A percentile compares a stretch with the other conserved stretches of the same genome.
phyloP scores from a whole-genome alignment of 2,888 invertebrate species.

The Lacanobia oleracea region DNA sequence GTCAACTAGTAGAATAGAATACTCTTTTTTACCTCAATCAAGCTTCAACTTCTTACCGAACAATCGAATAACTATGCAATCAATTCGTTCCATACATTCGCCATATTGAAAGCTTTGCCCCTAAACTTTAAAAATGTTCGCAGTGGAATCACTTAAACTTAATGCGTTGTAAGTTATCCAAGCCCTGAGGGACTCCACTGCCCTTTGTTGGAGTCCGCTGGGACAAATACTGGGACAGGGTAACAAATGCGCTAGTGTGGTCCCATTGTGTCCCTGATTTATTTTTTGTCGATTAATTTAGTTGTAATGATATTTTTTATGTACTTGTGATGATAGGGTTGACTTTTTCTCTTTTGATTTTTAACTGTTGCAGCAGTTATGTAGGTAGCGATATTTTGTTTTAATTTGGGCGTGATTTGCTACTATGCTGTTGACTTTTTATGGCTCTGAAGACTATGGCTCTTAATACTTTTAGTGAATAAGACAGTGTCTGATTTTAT shows the following conservation, averaged over 20 bases:
- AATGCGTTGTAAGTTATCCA: slow-evolving; percentile 86
- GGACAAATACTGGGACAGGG: slow-evolving; percentile 72
- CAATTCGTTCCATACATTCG: slow-evolving; percentile 38
- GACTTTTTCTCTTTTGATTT: slow-evolving; percentile 12
- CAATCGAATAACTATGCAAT: slow-evolving; percentile 39
- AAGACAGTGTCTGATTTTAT: background rate
- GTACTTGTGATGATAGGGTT: slow-evolving; percentile 21
- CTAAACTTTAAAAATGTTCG: slow-evolving; percentile 82
- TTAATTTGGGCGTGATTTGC: slow-evolving; percentile 21
- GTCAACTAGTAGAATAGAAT: too few relatives aligned
- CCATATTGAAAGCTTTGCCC: slow-evolving; percentile 59
- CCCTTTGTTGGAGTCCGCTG: slow-evolving; percentile 79
- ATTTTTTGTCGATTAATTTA: slow-evolving; percentile 65
- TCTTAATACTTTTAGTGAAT: background rate
- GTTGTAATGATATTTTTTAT: slow-evolving; percentile 48
- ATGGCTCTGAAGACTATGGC: too few relatives aligned
- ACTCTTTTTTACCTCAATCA: too few relatives aligned
- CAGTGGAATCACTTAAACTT: slow-evolving; percentile 87
- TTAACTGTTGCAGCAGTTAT: background rate
- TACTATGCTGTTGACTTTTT: background rate
- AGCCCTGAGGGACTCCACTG: slow-evolving; percentile 71
- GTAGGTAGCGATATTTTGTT: background rate
- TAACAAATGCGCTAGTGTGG: slow-evolving; percentile 77
- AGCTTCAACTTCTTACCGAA: slow-evolving; percentile 6
- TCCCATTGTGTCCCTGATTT: slow-evolving; percentile 64